These are phyloP conservation scores for Metopia argyrocephala DNA, from an alignment of 2,888 invertebrate species.

Conservation along the genomic window DNA sequence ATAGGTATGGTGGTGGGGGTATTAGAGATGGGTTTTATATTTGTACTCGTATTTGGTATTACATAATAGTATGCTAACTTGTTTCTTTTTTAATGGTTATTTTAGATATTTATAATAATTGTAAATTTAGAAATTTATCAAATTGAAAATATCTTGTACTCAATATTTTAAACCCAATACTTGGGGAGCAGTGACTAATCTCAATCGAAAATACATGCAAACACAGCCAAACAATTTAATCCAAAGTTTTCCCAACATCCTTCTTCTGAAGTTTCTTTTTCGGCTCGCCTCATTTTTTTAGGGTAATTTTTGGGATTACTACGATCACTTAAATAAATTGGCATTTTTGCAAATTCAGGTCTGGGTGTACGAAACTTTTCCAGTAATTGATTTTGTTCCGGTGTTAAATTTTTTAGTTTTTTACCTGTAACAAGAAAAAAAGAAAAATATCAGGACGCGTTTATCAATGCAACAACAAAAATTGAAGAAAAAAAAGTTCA, in stretches of 20 bases:
- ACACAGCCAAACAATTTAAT: constrained; percentile 77
- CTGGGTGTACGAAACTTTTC: constrained; percentile 76
- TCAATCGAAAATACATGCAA: constrained; percentile 78
- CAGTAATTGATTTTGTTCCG: constrained; percentile 76
- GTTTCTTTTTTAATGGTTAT: no score
- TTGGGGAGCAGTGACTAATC: constrained; percentile 31
- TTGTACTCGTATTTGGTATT: neutral
- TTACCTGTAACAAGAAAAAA: constrained; percentile 68
- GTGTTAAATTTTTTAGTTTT: constrained; percentile 75
- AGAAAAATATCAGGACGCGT: no score
- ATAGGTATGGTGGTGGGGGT: no score
- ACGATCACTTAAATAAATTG: constrained; percentile 78
- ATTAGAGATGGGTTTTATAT: neutral
- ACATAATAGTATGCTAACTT: neutral
- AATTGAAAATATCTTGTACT: constrained; percentile 12
- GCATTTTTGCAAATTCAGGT: constrained; percentile 77
- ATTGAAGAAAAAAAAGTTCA: neutral
- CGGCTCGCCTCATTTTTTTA: constrained; percentile 77
- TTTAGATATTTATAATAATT: no score
- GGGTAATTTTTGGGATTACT: constrained; percentile 78
- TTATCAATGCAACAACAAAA: neutral
- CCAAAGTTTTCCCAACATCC: constrained; percentile 77
- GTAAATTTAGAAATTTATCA: neutral
- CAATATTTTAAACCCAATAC: neutral
- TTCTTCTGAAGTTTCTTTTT: constrained; percentile 73